phyloP scores from a whole-genome alignment of 2,113 vertebrate species.

The Rostratula benghalensis region DNA sequence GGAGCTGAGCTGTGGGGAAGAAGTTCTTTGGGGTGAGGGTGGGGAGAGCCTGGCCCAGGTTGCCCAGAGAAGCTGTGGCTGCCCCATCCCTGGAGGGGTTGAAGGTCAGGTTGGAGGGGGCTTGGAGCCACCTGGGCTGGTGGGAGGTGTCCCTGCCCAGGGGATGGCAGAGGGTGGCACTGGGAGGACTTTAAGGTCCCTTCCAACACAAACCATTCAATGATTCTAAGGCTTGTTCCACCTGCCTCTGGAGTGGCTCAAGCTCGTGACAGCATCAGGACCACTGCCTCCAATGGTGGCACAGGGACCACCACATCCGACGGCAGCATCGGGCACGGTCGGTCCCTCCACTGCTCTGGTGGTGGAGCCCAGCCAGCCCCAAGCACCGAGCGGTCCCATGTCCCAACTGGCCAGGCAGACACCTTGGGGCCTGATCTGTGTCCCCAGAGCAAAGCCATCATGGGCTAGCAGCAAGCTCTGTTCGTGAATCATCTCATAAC shows the following conservation, averaged over 20 bases:
- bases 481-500: neutral
- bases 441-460: neutral
- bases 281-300: fast-evolving
- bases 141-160: too few relatives aligned
- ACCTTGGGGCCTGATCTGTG: too few relatives aligned
- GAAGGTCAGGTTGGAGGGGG: too few relatives aligned
- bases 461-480: neutral
- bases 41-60: too few relatives aligned
- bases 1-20: too few relatives aligned
- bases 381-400: fast-evolving
- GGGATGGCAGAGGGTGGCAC: too few relatives aligned
- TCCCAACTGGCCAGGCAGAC: neutral
- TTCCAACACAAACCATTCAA: too few relatives aligned
- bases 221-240: neutral
- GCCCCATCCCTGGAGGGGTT: too few relatives aligned
- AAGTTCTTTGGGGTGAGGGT: too few relatives aligned
- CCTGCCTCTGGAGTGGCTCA: neutral
- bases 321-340: fast-evolving
- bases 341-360: fast-evolving
- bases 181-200: too few relatives aligned
- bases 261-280: fast-evolving
- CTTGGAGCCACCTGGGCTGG: too few relatives aligned
- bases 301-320: fast-evolving
- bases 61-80: too few relatives aligned
- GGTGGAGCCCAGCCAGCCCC: neutral